Conservation (phyloP, 1,140 invertebrate genomes). For the Drosophila melanogaster region Release_6_plus_ISO1_MT NT_033779.5:385001-385500, state of each 20-base stretch:
- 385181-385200: slow-evolving; percentile 42
- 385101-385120: slow-evolving; percentile 56
- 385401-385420: slow-evolving; percentile 37
- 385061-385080: slow-evolving; percentile 18
- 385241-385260: slow-evolving; percentile 79
- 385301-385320: slow-evolving; percentile 62
- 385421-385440: slow-evolving; percentile 49
- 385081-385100: slow-evolving; percentile 44
- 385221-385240: slow-evolving; percentile 55
- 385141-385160: slow-evolving; percentile 8
- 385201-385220: slow-evolving; percentile 69
- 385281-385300: slow-evolving; percentile 42
- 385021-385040: slow-evolving; percentile 44
- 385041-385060: slow-evolving; percentile 37
- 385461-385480: slow-evolving; percentile 64
- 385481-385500: slow-evolving; percentile 34
- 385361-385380: slow-evolving; percentile 57
- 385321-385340: slow-evolving; percentile 5
- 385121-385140: background rate
- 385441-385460: slow-evolving; percentile 72
- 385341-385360: slow-evolving; percentile 20
- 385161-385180: background rate
- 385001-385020: slow-evolving; percentile 38
- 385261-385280: slow-evolving; percentile 32
- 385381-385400: slow-evolving; percentile 52